Base-by-base conservation (phyloP, 2,888 invertebrate species). In the Synergus japonicus region DNA sequence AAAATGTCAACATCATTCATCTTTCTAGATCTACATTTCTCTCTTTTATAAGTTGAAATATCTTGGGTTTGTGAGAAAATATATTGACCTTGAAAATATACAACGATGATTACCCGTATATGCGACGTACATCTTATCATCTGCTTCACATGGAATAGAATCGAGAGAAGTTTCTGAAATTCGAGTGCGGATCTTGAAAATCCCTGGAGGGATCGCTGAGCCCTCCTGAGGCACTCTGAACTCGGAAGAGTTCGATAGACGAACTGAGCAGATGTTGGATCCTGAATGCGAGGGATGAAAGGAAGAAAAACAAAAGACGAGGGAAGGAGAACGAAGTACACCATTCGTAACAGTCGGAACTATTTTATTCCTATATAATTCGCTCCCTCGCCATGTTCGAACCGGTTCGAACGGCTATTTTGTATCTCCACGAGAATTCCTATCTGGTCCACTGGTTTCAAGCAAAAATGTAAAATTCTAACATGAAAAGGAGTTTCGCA, bases 121-220 rank as follows among this genome's bases (percentile, higher is more conserved):
- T 73, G 73, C n/a, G 49, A 46, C 49, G 22, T 22, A 22, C 22
- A 49, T 29, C 73, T 73, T 73, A 73, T 73, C 73, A 73, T 37
- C 54, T 73, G 54, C 73, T 73, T 54, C 37, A 73, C 37, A 73
- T 12, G 54, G 37, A 54, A 73, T n/a, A 54, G 37, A 73, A 73
- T 12, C 41, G 54, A 73, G 73, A 73, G 37, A 54, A 73, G 54
- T 73, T 54, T 37, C 37, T 73, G 54, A 73, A 37, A 73, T 73
- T 49, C 29, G 73, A 54, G 73, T 73, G 54, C 54, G 54, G 54
- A 73, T 73, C 82, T 86, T 83, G 85, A 86, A 87, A 87, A 86
- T 86, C 87, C 86, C 85, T 83, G 76, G 84, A 82, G 87, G 84
- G 86, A 85, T 87, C 86, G 83, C 86, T 87, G 86, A 85, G 87